Evolutionary conservation across 2,113 vertebrate species (phyloP), one percentile per base, ranked within the genome.

Genomic region (Furnarius figulus): DNA sequence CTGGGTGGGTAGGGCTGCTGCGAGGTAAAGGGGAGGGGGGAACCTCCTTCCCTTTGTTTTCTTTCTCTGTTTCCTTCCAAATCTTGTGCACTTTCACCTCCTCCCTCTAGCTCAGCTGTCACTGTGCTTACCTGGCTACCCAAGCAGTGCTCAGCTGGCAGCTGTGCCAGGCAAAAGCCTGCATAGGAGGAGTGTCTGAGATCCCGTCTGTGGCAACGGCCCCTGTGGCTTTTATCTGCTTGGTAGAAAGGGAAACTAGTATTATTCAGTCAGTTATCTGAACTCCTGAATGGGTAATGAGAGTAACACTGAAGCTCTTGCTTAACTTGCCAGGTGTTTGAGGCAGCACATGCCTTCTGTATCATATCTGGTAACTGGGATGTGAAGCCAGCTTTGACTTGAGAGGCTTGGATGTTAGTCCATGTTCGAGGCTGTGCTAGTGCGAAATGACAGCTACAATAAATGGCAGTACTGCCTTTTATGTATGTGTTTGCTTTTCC

Each of bases 1-100:
- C 42, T 47, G 7, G 14, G 7, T 33, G 42, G 21, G 14, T 58
- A 85, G 39, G 20, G 31, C 31, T 86, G 30, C 21, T 42, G 8
- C 2, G 9, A 40, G 66, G 30, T 18, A 24, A 1, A 19, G 24
- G 49, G 37, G 14, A 3, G 1, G 9, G 8, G 6, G 2, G 4
- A 42, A 17, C 13, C 10, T 33, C 10, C 44, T 42, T 68, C 27
- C 6, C 12, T 25, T 86, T 77, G 5, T n/a, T 72, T 83, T 59
- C 13, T 73, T 84, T 28, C 31, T 80, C 80, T 67, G 18, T 23
- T 66, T 81, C 31, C 20, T 28, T 59, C 42, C 39, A 6, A 40
- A 7, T 47, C 16, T 67, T 33, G 31, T 28, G 24, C 8, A 6
- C 28, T 70, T 73, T 22, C 6, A 37, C 9, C n/a, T 71, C 39